A percentile compares a stretch with the other conserved stretches of the same genome.
These are phyloP conservation scores for Hyla sarda DNA, from an alignment of 2,113 vertebrate species.

Conservation along the genomic window DNA sequence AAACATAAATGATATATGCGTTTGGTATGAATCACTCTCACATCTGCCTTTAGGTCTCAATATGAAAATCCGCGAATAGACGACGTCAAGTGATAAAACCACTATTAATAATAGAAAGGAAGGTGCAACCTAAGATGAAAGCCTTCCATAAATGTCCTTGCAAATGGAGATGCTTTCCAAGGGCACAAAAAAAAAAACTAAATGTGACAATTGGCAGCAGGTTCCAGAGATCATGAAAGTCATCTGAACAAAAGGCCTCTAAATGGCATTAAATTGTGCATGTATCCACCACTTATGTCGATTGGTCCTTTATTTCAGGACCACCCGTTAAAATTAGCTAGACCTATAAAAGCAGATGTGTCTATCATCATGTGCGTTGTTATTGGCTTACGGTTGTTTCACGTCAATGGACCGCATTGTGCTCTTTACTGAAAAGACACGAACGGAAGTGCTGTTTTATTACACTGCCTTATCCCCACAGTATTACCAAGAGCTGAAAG, in stretches of 20 bases:
- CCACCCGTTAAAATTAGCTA: constrained; percentile 38
- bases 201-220: not conserved
- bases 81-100: constrained; percentile 40
- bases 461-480: not conserved
- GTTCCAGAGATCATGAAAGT: not conserved
- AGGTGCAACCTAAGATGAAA: constrained; percentile 24
- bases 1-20: constrained; percentile 38
- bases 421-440: not conserved
- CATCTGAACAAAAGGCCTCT: constrained; percentile 23
- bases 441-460: not conserved
- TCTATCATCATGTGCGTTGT: not conserved
- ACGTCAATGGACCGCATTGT: not conserved
- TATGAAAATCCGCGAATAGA: constrained; percentile 34
- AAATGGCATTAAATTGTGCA: constrained; percentile 27
- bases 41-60: constrained; percentile 37
- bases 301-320: not conserved
- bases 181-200: not conserved
- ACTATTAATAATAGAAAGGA: constrained; percentile 42
- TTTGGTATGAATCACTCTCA: constrained; percentile 17
- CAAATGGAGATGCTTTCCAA: constrained; percentile 25
- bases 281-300: not conserved
- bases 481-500: not conserved
- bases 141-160: constrained; percentile 15
- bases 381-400: not conserved
- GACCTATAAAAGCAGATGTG: constrained; percentile 9